Conservation (phyloP, 2,797 vertebrate genomes). For the Lophius americanus region DNA sequence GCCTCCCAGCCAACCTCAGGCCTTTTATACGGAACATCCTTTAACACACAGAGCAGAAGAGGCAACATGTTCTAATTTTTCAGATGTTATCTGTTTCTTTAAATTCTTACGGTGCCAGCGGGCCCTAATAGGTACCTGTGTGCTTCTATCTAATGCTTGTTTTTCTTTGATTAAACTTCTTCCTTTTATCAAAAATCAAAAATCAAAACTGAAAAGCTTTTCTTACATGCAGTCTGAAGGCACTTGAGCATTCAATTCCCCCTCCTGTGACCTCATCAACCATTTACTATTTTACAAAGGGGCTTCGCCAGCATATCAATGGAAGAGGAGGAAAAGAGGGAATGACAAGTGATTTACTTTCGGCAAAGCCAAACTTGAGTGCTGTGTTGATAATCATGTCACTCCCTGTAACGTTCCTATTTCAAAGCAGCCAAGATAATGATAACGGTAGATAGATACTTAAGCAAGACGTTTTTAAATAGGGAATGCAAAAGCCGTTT, state of each 20-base stretch:
- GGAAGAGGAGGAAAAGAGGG: constrained; percentile 25
- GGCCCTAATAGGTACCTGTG: too few relatives aligned
- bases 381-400: constrained; percentile 45
- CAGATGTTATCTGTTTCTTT: too few relatives aligned
- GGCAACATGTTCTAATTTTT: too few relatives aligned
- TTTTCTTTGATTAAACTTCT: not conserved
- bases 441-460: constrained; percentile 46
- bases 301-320: constrained; percentile 11
- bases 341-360: constrained; percentile 39
- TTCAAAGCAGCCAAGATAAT: constrained; percentile 47
- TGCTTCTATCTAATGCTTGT: not conserved
- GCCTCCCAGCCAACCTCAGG: too few relatives aligned
- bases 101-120: too few relatives aligned
- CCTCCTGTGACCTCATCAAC: constrained; percentile 22
- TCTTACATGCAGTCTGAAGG: not conserved
- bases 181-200: not conserved
- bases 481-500: constrained; percentile 32
- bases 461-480: constrained; percentile 50
- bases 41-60: too few relatives aligned
- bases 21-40: too few relatives aligned
- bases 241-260: constrained; percentile 3
- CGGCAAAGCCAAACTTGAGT: constrained; percentile 28
- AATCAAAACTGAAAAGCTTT: too few relatives aligned
- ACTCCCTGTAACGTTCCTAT: constrained; percentile 37
- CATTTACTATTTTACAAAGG: constrained; percentile 18